Evolutionary conservation across 2,797 vertebrate species (phyloP), one percentile per base, ranked within the genome.

Genomic region (Pelodytes ibericus): DNA sequence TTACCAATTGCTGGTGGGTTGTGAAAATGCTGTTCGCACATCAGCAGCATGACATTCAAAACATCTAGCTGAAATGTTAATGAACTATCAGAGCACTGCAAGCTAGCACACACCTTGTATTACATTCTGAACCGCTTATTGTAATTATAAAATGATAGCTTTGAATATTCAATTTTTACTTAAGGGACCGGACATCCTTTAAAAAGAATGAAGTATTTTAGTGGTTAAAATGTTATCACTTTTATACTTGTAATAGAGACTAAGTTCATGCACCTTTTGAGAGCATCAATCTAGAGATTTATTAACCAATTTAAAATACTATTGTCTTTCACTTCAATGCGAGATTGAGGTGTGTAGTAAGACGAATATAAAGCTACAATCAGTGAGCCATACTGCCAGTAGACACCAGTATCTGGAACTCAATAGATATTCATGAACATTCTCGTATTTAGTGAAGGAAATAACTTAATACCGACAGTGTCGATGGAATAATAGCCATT

Each of bases 391-490:
- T 83, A 74, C 86, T 91, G 94, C 90, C 87, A 86, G 91, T 90
- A 89, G 88, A 88, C 87, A 86, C 93, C 92, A 84, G 89, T 95
- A 96, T 95, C 95, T 96, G 95, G 93, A 94, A 96, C 96, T 97
- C 96, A 95, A 98, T 98, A 96, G 96, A 96, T 97, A 98, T 98
- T 98, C 96, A 98, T 96, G 96, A 98, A 95, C 94, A 93, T 95
- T 95, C 94, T 92, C 91, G 94, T 97, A 97, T 98, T 98, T 97
- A 98, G 96, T 95, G 95, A 95, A 95, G 95, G 95, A 98, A 98
- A 98, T 97, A 97, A 98, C 95, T 98, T 97, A 97, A 97, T 97
- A 94, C 95, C 94, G 95, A 98, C 96, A 95, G 95, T 93, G 94
- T 94, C 94, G 93, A 94, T 94, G 95, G 95, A 97, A 96, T 97